These are phyloP conservation scores for Neoarius graeffei DNA, from an alignment of 2,113 vertebrate species.

Conservation along the genomic window DNA sequence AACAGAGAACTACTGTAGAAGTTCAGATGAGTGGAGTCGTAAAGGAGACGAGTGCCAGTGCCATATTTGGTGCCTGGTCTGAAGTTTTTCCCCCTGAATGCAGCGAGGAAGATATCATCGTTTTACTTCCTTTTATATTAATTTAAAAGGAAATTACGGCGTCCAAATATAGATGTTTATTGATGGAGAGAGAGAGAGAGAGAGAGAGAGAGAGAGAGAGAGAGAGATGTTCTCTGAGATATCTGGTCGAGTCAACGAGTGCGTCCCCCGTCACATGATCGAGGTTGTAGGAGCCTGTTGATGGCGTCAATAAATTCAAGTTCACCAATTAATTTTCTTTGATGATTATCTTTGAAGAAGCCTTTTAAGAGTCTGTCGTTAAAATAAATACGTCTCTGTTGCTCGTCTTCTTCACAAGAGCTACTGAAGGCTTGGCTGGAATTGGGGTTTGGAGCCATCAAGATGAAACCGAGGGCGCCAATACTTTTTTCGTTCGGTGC, in stretches of 20 bases:
- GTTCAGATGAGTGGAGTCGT: conserved; percentile 9
- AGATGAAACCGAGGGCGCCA: background rate
- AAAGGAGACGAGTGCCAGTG: background rate
- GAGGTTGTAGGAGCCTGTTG: background rate
- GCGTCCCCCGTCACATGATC: background rate
- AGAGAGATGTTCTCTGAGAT: background rate
- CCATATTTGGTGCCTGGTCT: conserved; percentile 4
- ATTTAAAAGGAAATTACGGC: background rate
- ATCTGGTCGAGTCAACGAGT: background rate
- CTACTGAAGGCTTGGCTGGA: too few species aligned
- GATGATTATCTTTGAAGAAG: background rate
- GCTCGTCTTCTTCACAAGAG: background rate
- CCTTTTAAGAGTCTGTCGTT: background rate
- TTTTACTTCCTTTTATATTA: background rate
- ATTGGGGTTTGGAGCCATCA: background rate
- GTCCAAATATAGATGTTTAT: background rate
- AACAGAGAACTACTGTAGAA: conserved; percentile 24
- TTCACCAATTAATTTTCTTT: background rate
- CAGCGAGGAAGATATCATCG: background rate
- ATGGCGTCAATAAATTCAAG: background rate
- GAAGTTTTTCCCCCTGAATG: background rate
- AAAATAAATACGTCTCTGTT: background rate
- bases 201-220: background rate
- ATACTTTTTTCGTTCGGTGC: background rate
- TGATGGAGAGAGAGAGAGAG: background rate